A percentile compares a stretch with the other conserved stretches of the same genome.
These are phyloP conservation scores for Saxicola maurus DNA, from an alignment of 2,797 vertebrate species.

Conservation along the genomic window DNA sequence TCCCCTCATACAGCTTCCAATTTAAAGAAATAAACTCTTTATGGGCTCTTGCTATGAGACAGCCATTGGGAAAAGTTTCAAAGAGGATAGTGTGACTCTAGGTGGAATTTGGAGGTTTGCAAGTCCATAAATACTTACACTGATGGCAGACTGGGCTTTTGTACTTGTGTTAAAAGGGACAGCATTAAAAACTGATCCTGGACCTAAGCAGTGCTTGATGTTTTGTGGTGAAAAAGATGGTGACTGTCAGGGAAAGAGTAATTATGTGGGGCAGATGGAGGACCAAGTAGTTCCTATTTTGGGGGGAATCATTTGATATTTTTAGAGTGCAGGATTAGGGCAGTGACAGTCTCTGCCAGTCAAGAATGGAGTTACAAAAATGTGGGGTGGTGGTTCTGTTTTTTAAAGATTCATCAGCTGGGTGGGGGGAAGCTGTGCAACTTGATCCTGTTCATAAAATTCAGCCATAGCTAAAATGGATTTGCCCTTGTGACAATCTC, in stretches of 20 bases:
- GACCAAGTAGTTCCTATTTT: background rate
- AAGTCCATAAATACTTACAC: background rate
- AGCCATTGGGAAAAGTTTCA: background rate
- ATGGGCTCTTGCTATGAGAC: background rate
- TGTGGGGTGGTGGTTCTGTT: background rate
- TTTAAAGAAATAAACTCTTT: conserved; percentile 2
- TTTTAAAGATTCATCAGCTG: background rate
- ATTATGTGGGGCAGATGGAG: background rate
- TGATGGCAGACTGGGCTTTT: background rate
- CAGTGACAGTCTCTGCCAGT: background rate
- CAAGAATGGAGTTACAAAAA: background rate
- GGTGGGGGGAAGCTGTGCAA: accelerated
- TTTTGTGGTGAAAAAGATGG: background rate
- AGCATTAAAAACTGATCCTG: background rate
- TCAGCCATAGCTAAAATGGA: background rate
- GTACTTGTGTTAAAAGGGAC: background rate
- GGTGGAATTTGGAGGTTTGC: background rate
- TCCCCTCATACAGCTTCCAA: background rate
- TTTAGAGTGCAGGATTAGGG: background rate
- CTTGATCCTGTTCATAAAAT: background rate
- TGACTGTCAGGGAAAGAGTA: background rate
- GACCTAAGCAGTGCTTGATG: background rate
- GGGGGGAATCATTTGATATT: background rate
- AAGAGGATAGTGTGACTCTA: background rate
- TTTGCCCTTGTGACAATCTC: background rate